Evolutionary conservation across 2,888 invertebrate species (phyloP).

Genomic region (Trichopoda pennipes): DNA sequence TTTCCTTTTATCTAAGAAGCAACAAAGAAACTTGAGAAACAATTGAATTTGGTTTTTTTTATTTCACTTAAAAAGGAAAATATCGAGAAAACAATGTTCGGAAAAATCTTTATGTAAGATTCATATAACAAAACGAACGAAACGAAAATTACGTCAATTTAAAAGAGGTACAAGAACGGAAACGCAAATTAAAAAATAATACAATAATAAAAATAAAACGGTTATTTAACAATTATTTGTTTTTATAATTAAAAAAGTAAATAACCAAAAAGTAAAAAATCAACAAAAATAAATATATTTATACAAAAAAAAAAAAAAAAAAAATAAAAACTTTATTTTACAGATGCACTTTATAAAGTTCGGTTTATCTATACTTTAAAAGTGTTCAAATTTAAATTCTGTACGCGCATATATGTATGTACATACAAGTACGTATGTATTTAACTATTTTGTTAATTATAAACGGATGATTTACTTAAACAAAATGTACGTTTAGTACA

Average conservation of each 20-base stretch:
- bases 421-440: background rate
- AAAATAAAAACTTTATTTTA: no score
- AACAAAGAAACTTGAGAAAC: constrained; percentile 43
- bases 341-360: no score
- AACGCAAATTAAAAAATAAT: constrained; percentile 31
- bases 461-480: background rate
- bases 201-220: constrained; percentile 25
- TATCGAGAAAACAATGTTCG: constrained; percentile 29
- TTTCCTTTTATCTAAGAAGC: constrained; percentile 48
- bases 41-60: constrained; percentile 51
- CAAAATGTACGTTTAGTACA: no score
- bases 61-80: constrained; percentile 56
- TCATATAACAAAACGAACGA: constrained; percentile 52
- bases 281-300: no score
- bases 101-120: constrained; percentile 44
- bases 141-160: constrained; percentile 66
- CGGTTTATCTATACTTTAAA: no score
- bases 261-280: no score
- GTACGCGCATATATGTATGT: no score
- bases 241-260: constrained; percentile 68
- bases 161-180: constrained; percentile 48
- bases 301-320: no score
- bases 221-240: constrained; percentile 40
- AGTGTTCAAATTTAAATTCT: no score
- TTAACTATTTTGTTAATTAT: no score